These are phyloP conservation scores for Coptotermes formosanus DNA, from an alignment of 1,140 invertebrate genomes.

Conservation along the genomic window DNA sequence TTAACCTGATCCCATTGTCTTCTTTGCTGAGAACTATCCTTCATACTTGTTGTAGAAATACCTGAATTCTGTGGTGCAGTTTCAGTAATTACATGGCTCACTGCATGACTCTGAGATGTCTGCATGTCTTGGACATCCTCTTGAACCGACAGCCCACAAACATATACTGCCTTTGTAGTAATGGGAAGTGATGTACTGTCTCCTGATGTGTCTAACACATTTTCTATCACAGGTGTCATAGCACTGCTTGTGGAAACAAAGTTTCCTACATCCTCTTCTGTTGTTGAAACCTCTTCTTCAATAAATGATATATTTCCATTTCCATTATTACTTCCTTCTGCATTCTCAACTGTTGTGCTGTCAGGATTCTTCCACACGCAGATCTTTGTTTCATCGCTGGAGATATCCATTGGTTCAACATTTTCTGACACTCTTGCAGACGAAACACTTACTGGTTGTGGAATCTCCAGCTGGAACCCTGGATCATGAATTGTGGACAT, in stretches of 20 bases:
- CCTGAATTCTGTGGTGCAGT: conserved; percentile 21
- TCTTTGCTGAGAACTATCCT: background rate
- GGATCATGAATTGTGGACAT: background rate
- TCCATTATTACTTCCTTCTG: background rate
- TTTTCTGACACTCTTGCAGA: background rate
- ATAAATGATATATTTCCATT: background rate
- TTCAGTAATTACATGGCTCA: background rate
- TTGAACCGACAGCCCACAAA: background rate
- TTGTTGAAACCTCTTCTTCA: background rate
- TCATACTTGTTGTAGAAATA: conserved; percentile 25
- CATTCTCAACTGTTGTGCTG: background rate
- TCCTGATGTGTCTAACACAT: background rate
- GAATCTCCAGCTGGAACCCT: background rate
- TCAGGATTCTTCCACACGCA: background rate
- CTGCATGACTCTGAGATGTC: background rate
- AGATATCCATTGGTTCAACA: background rate
- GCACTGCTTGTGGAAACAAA: background rate
- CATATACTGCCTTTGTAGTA: background rate
- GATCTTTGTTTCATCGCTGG: background rate
- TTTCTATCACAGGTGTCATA: background rate
- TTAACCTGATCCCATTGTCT: background rate
- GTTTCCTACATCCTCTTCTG: background rate
- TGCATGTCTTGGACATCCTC: background rate
- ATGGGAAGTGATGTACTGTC: background rate
- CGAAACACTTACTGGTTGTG: background rate